phyloP scores from a whole-genome alignment of 1,140 invertebrate genomes.

The Goniozus legneri region DNA sequence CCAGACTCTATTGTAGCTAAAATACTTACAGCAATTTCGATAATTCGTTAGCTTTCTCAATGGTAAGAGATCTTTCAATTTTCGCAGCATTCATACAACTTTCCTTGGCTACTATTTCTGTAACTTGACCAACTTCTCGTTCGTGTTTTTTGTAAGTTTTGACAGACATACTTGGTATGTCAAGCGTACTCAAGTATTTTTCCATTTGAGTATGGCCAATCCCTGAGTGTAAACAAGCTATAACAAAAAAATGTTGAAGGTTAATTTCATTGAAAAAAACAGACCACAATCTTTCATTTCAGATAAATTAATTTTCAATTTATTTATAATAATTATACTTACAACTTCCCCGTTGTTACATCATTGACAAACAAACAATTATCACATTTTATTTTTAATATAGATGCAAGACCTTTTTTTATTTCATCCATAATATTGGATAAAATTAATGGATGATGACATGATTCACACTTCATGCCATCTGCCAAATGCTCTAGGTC shows the following conservation, averaged over 20 bases:
- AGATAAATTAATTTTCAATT: neutral
- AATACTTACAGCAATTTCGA: slow-evolving; percentile 4
- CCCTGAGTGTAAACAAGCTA: slow-evolving; percentile 6
- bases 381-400: neutral
- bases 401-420: neutral
- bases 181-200: neutral
- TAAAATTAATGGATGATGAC: neutral
- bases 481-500: neutral
- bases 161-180: neutral
- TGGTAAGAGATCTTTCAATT: slow-evolving; percentile 6
- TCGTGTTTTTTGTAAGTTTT: slow-evolving; percentile 10
- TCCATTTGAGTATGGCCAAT: slow-evolving; percentile 6
- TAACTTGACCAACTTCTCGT: slow-evolving; percentile 3
- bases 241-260: slow-evolving; percentile 3
- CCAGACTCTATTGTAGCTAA: neutral
- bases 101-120: slow-evolving; percentile 7
- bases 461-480: neutral
- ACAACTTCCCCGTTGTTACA: neutral
- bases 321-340: neutral
- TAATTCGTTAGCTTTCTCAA: slow-evolving; percentile 3
- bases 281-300: neutral
- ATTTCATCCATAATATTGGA: neutral
- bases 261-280: neutral
- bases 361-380: neutral
- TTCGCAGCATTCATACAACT: slow-evolving; percentile 5